phyloP scores from a whole-genome alignment of 2,113 vertebrate species.

The Limnothrissa miodon region DNA sequence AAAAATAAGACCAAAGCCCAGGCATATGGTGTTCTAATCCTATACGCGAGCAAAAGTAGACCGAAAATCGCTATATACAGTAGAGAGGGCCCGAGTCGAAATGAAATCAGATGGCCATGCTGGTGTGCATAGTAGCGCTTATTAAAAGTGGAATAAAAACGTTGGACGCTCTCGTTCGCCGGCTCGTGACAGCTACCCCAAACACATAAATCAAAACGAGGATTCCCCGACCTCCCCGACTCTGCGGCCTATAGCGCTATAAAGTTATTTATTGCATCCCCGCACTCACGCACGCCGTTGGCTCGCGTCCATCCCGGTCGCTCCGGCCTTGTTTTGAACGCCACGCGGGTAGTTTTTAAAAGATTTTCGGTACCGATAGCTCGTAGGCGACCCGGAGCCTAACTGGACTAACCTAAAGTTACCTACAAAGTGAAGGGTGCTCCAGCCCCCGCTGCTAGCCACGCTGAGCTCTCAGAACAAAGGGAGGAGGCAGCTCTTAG shows the following conservation, averaged over 20 bases:
- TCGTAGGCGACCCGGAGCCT: slow-evolving; percentile 58
- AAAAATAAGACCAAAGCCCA: slow-evolving; percentile 43
- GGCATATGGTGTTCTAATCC: slow-evolving; percentile 38
- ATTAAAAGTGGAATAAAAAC: slow-evolving; percentile 81
- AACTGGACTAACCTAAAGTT: slow-evolving; percentile 69
- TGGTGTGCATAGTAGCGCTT: slow-evolving; percentile 67
- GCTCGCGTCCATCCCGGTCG: slow-evolving; percentile 62
- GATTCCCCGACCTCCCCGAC: slow-evolving; percentile 70
- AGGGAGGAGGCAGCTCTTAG: slow-evolving; percentile 69
- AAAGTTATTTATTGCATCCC: slow-evolving; percentile 70
- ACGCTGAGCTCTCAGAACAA: slow-evolving; percentile 68
- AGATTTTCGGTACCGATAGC: slow-evolving; percentile 52
- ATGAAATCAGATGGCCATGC: slow-evolving; percentile 50
- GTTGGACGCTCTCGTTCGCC: slow-evolving; percentile 62
- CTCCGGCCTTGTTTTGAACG: slow-evolving; percentile 45
- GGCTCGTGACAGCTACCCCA: slow-evolving; percentile 71
- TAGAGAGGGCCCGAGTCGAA: slow-evolving; percentile 35
- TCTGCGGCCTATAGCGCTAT: slow-evolving; percentile 63
- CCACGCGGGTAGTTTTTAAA: slow-evolving; percentile 49
- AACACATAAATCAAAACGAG: slow-evolving; percentile 81
- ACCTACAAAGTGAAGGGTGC: slow-evolving; percentile 67
- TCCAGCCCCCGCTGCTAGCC: slow-evolving; percentile 64
- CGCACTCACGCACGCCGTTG: slow-evolving; percentile 66
- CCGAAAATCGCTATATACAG: slow-evolving; percentile 40
- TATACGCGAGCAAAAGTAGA: slow-evolving; percentile 39